These are phyloP conservation scores for Neopipo cinnamomea DNA, from an alignment of 2,113 vertebrate species.

Conservation along the genomic window DNA sequence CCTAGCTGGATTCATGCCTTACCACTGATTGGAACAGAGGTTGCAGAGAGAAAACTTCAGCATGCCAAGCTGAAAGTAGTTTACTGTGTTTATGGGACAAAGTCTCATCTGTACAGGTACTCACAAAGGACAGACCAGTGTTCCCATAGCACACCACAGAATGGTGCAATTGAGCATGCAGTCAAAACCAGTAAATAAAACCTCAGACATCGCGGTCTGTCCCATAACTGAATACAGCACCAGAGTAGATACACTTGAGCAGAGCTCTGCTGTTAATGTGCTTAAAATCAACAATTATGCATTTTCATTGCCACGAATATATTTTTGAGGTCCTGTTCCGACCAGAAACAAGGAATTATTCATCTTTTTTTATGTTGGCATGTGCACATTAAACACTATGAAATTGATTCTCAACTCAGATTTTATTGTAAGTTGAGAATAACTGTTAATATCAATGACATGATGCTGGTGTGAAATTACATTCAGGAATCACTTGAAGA, in stretches of 20 bases:
- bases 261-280: neutral
- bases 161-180: neutral
- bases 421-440: neutral
- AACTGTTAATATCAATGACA: neutral
- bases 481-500: neutral
- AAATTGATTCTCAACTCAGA: neutral
- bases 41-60: neutral
- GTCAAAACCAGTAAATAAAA: neutral
- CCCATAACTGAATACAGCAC: neutral
- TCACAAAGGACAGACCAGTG: slow-evolving; percentile 4
- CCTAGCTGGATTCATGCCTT: slow-evolving; percentile 23
- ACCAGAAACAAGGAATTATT: neutral
- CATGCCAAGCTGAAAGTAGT: slow-evolving; percentile 31
- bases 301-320: neutral
- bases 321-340: neutral
- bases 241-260: neutral
- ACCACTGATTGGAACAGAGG: slow-evolving; percentile 1
- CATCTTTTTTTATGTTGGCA: neutral
- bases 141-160: neutral
- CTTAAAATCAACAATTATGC: neutral
- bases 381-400: neutral
- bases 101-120: slow-evolving; percentile 46
- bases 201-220: neutral
- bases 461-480: neutral
- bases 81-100: slow-evolving; percentile 37